Evolutionary conservation across 2,797 vertebrate species (phyloP).

Genomic region (Scarus forsteni): DNA sequence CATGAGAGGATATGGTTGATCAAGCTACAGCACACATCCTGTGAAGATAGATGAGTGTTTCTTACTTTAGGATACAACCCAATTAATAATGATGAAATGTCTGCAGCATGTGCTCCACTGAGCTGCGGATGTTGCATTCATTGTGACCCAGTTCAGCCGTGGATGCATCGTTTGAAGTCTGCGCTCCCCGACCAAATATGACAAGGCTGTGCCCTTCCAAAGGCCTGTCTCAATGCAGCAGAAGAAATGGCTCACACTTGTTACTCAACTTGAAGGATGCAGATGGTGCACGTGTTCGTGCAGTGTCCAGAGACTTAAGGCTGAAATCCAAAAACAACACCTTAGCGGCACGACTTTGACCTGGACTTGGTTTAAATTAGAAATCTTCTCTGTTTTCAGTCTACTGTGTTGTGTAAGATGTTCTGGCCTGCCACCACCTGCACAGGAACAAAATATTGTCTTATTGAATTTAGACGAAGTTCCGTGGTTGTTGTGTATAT

Average conservation of each 20-base stretch:
- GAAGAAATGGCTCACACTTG: constrained; percentile 16
- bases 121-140: constrained; percentile 27
- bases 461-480: too few species aligned
- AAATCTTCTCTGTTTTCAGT: background rate
- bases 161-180: constrained; percentile 49
- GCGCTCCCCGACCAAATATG: constrained; percentile 48
- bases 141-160: constrained; percentile 43
- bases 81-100: constrained; percentile 56
- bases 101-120: constrained; percentile 22
- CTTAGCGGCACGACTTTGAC: background rate
- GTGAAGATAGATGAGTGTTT: constrained; percentile 32
- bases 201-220: constrained; percentile 55
- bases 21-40: constrained; percentile 17
- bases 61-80: constrained; percentile 43
- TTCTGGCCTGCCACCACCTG: background rate
- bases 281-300: constrained; percentile 8
- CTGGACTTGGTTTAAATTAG: background rate
- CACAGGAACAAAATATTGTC: background rate
- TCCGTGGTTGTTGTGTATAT: too few species aligned
- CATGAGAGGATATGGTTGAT: constrained; percentile 48
- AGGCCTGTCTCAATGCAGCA: constrained; percentile 33
- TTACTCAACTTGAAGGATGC: constrained; percentile 28
- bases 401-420: background rate
- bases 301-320: constrained; percentile 11
- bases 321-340: background rate